Percentiles rank a stretch among this genome's conserved stretches.
Conservation (phyloP, 2,888 invertebrate species). For the Amblyjoppa fuscipennis region DNA sequence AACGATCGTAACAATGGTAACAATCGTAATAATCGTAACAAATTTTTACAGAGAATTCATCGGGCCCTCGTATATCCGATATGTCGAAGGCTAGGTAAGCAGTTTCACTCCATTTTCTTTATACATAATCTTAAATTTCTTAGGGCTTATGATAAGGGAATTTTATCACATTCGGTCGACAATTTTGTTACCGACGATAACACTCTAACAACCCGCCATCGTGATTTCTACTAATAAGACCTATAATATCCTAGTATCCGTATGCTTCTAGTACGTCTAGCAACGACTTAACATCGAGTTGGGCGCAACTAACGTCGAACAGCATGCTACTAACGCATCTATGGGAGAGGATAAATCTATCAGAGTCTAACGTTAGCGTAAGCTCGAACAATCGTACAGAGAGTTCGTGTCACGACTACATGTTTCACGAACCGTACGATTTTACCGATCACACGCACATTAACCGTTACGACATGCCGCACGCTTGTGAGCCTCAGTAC, state of each 20-base stretch:
- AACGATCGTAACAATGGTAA: neutral
- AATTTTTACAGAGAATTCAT: conserved; percentile 67
- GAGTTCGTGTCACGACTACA: conserved; percentile 73
- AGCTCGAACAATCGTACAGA: conserved; percentile 75
- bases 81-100: conserved; percentile 77
- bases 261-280: conserved; percentile 80
- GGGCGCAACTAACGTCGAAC: conserved; percentile 81
- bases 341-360: conserved; percentile 79
- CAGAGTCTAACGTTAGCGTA: conserved; percentile 75
- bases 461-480: conserved; percentile 49
- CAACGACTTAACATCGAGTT: conserved; percentile 80
- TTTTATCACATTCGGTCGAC: neutral
- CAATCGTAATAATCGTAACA: no score
- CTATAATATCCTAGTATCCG: conserved; percentile 49
- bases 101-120: neutral
- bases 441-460: conserved; percentile 42
- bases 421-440: conserved; percentile 62
- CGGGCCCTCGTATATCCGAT: conserved; percentile 71
- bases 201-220: neutral
- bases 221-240: conserved; percentile 35
- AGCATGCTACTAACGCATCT: conserved; percentile 81
- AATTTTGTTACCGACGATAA: neutral
- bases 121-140: neutral
- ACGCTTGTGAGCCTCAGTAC: conserved; percentile 56
- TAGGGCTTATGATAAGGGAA: neutral